Conservation (phyloP, 2,113 vertebrate species). For the Colistium nudipinnis region DNA sequence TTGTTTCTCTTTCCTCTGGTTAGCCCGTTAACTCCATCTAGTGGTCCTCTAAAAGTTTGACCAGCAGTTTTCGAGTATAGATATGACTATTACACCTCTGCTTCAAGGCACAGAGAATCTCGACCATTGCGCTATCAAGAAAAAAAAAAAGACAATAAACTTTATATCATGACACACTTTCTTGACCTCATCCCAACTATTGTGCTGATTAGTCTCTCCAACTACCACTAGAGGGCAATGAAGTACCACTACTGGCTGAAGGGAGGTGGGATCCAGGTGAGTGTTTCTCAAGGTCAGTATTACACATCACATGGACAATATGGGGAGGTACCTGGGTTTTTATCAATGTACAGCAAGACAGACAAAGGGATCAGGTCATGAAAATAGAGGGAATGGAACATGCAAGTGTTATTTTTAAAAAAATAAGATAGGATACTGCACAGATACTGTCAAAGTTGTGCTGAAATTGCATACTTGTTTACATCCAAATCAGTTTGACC, state of each 20-base stretch:
- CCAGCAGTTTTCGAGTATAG: not conserved
- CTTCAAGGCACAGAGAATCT: not conserved
- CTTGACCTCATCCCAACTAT: not conserved
- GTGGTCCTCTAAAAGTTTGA: slow-evolving; percentile 42
- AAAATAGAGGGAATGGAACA: not conserved
- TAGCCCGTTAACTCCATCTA: slow-evolving; percentile 64
- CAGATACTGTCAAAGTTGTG: not conserved
- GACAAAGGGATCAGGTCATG: not conserved
- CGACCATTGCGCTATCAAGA: too few species aligned
- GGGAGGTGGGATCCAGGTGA: slow-evolving; percentile 50
- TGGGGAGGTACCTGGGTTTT: not conserved
- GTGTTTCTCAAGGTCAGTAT: slow-evolving; percentile 69
- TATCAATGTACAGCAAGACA: not conserved
- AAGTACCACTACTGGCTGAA: slow-evolving; percentile 9
- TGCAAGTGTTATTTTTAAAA: not conserved
- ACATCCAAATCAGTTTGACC: not conserved
- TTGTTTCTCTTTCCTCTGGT: not conserved
- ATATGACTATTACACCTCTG: not conserved
- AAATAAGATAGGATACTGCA: not conserved
- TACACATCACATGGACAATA: slow-evolving; percentile 17
- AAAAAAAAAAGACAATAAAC: not conserved
- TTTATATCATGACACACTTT: not conserved
- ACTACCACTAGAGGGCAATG: slow-evolving; percentile 65
- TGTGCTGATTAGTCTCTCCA: not conserved
- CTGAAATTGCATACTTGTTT: not conserved